Evolutionary conservation across 2,113 vertebrate species (phyloP).

Genomic region (Tachuris rubrigastra): DNA sequence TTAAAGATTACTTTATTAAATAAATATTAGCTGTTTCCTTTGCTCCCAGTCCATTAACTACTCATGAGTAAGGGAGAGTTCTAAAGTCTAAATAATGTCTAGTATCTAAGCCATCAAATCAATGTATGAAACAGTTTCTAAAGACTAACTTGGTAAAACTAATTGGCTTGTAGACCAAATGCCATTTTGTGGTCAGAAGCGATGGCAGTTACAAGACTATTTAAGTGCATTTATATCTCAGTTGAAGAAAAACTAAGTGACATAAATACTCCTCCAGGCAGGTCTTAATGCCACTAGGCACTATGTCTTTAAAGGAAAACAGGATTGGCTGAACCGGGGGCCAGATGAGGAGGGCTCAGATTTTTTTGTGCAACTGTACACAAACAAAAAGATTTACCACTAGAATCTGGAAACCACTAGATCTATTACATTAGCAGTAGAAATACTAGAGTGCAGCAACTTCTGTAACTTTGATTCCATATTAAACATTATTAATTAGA

Average conservation of each 20-base stretch:
- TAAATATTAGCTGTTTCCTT: neutral
- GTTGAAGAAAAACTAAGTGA: neutral
- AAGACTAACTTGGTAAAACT: neutral
- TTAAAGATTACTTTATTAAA: neutral
- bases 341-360: fast-evolving
- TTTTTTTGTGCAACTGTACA: neutral
- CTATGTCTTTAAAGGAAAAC: neutral
- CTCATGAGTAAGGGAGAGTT: neutral
- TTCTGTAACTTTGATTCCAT: neutral
- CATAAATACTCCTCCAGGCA: neutral
- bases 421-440: neutral
- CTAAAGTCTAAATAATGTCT: neutral
- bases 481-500: neutral
- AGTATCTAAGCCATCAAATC: conserved; percentile 8
- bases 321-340: neutral
- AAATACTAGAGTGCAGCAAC: neutral
- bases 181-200: neutral
- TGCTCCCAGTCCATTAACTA: neutral
- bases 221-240: neutral
- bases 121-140: neutral
- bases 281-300: neutral
- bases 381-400: neutral
- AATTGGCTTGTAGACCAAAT: neutral
- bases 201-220: neutral
- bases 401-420: neutral